Evolutionary conservation across 2,797 vertebrate genomes (phyloP), one percentile per base, ranked within the genome.

Genomic region (Bovichtus diacanthus): DNA sequence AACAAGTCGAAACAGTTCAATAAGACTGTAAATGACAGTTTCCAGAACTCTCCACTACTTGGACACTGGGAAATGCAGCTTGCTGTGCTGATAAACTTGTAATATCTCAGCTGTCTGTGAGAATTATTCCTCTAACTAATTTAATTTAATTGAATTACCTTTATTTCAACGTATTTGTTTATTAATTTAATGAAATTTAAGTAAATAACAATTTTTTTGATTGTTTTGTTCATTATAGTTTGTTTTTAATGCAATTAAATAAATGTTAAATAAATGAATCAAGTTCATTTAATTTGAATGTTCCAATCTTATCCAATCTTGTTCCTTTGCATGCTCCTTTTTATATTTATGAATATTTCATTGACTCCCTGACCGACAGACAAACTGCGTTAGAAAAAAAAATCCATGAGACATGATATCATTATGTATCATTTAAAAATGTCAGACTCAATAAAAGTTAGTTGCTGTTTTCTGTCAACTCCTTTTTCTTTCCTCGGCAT

Each of bases 401-500:
- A 8, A 59, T 41, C 56, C 41, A 19, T 61, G 41, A 19, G 39
- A 31, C 59, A 62, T 31, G 41, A 46, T 29, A 38, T 60, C 23
- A 60, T 7, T 6, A 34, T 34, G 31, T 34, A 34, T 13, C 38
- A 67, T 31, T 36, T 10, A 29, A 47, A 66, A 55, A 49, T 41
- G 29, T 50, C 56, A 34, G 41, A 36, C 10, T 31, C 11, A 23
- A 16, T 39, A 10, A 21, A 64, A 43, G 27, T 21, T n/a, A 3
- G 10, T 50, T 29, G 46, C 6, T 25, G n/a, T 51, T 23, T 39
- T 15, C 53, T 29, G 13, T 72, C 5, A 49, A 0, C 41, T 54
- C 6, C 6, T 18, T 69, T 75, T 64, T 44, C 6, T 81, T 59
- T 66, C 13, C 12, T 61, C 21, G 11, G 10, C 12, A 15, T 73